A percentile compares a stretch with the other conserved stretches of the same genome.
These are phyloP conservation scores for Bubalus kerabau DNA, from an alignment of 2,113 vertebrate genomes.

Conservation along the genomic window DNA sequence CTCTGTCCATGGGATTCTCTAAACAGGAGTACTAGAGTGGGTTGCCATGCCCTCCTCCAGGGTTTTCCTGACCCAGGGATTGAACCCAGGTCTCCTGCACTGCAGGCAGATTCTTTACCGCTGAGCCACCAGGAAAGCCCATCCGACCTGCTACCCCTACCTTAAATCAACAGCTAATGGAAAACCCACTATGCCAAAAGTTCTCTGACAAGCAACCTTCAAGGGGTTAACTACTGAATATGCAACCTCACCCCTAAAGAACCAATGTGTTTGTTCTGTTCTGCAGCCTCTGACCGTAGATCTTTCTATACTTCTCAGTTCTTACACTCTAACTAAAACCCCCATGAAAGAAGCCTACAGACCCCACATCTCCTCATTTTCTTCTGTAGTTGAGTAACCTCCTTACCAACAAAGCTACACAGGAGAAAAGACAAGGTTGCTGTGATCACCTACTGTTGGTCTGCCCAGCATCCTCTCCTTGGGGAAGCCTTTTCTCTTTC, in stretches of 20 bases:
- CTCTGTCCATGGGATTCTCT: background rate
- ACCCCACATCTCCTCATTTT: background rate
- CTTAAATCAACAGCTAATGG: background rate
- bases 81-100: background rate
- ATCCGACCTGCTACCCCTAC: background rate
- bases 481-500: background rate
- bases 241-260: background rate
- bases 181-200: background rate
- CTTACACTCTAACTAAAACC: background rate
- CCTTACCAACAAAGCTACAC: background rate
- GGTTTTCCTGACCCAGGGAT: background rate
- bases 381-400: background rate
- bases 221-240: background rate
- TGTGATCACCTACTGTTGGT: background rate
- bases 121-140: background rate
- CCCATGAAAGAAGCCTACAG: background rate
- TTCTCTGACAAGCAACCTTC: background rate
- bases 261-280: background rate
- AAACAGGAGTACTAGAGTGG: background rate
- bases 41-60: background rate
- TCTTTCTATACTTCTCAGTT: background rate
- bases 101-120: rapidly evolving
- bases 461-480: background rate
- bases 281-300: background rate
- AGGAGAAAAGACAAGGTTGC: background rate